Base-by-base conservation (phyloP, 2,888 invertebrate species). In the Xiphydria camelus region DNA sequence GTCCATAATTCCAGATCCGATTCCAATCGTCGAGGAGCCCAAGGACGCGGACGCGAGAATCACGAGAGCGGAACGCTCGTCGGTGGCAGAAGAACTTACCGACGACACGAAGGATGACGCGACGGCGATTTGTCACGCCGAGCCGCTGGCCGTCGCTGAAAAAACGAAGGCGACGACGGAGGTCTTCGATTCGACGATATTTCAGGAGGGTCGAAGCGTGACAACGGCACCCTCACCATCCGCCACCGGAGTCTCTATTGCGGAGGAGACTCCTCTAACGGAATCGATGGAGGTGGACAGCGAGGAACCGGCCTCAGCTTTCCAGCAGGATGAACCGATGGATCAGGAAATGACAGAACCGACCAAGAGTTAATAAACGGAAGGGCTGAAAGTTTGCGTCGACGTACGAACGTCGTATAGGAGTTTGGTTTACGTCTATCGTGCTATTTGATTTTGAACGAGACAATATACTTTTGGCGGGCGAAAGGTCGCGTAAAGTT, bases 271-370 rank as follows among this genome's bases (percentile, higher is more conserved):
- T 21, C 20, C 12, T 31, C 31, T 53, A 3, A 50, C 60, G 3
- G 73, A 74, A 44, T 64, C 66, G 14, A 74, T 75, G 73, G 75
- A 75, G 17, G 62, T 75, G 5, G 74, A 75, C 33, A 64, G 54
- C 18, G 70, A 70, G 31, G 68, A 62, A 41, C 43, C 64, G 6
- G 45, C 59, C 20, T 45, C 61, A 6, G 56, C 47, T 20, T 61
- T 61, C 36, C 66, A 65, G 22, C 64, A 64, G 18, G 68, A 65
- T 19, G 75, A 75, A 47, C 69, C 71, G 18, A 75, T 75, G 73
- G 75, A 75, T 26, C 66, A 74, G 43, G 73, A 71, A 55, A 49
- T 61, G 17, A 57, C 61, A 6, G 70, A 70, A 39, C 53, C 55
- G 38, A 52, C 65, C 39, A 71, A 68, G 45, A 72, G 72, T 70